These are phyloP conservation scores for Drosophila histrio DNA, from an alignment of 2,888 invertebrate species.

Conservation along the genomic window DNA sequence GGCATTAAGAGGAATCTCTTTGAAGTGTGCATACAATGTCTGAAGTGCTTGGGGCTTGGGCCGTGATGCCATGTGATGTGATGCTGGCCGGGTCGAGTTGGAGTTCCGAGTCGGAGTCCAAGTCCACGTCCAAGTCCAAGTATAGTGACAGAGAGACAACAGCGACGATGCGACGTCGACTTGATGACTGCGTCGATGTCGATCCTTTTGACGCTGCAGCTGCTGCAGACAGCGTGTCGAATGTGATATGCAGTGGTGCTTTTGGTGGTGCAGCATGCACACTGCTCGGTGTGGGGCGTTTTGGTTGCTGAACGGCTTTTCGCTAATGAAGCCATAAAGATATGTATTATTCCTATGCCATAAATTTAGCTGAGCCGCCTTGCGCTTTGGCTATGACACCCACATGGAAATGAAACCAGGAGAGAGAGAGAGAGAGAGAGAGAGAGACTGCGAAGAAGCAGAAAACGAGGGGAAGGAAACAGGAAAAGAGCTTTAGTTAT, in stretches of 20 bases:
- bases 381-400: conserved; percentile 56
- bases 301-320: conserved; percentile 62
- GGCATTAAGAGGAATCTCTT: conserved; percentile 61
- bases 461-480: not conserved
- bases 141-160: conserved; percentile 45
- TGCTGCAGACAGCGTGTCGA: conserved; percentile 78
- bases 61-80: conserved; percentile 38
- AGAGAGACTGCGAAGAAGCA: not conserved
- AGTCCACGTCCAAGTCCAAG: conserved; percentile 23
- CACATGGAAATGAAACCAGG: conserved; percentile 49
- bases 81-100: conserved; percentile 21
- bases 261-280: not conserved
- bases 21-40: conserved; percentile 70
- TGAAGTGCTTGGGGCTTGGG: conserved; percentile 60
- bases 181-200: conserved; percentile 66
- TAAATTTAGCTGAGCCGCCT: conserved; percentile 67
- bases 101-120: conserved; percentile 4
- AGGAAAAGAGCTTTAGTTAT: conserved; percentile 17
- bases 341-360: conserved; percentile 77
- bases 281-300: conserved; percentile 42
- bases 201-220: conserved; percentile 61
- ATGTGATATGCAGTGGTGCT: conserved; percentile 47
- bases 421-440: not conserved
- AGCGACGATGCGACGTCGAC: conserved; percentile 31
- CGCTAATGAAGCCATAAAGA: conserved; percentile 84